Conservation (phyloP, 2,888 invertebrate species). For the Anarsia innoxiella region DNA sequence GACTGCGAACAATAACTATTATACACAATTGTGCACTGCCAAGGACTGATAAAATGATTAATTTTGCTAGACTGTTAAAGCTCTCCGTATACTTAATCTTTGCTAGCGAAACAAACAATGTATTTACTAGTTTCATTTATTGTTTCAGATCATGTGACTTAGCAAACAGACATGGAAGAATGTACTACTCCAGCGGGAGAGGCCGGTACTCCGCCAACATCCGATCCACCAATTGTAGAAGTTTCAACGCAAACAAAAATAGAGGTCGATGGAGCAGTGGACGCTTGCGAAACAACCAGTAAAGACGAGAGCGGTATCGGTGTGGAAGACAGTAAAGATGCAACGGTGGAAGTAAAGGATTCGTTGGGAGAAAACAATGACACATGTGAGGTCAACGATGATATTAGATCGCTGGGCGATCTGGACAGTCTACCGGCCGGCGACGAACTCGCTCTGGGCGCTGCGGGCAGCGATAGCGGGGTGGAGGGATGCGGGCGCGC, state of each 20-base stretch:
- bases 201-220: constrained; percentile 27
- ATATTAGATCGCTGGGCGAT: constrained; percentile 58
- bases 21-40: constrained; percentile 5
- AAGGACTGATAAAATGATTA: constrained; percentile 11
- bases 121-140: constrained; percentile 25
- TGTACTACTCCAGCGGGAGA: constrained; percentile 33
- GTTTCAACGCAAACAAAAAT: constrained; percentile 25
- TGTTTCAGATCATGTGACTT: constrained; percentile 69
- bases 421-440: constrained; percentile 61
- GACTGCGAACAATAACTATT: constrained; percentile 3
- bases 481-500: constrained; percentile 84
- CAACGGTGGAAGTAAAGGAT: constrained; percentile 33
- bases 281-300: constrained; percentile 28
- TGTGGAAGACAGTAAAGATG: constrained; percentile 30
- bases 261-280: constrained; percentile 16
- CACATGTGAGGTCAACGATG: constrained; percentile 52
- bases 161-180: constrained; percentile 52
- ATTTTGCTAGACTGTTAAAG: too few species aligned
- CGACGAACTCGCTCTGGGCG: constrained; percentile 55
- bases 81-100: background rate
- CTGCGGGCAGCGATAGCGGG: constrained; percentile 88
- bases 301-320: constrained; percentile 44
- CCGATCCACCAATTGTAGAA: constrained; percentile 32
- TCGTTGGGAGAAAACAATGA: constrained; percentile 44
- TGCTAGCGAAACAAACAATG: background rate